Evolutionary conservation across 2,113 vertebrate species (phyloP).

Genomic region (Physeter macrocephalus): DNA sequence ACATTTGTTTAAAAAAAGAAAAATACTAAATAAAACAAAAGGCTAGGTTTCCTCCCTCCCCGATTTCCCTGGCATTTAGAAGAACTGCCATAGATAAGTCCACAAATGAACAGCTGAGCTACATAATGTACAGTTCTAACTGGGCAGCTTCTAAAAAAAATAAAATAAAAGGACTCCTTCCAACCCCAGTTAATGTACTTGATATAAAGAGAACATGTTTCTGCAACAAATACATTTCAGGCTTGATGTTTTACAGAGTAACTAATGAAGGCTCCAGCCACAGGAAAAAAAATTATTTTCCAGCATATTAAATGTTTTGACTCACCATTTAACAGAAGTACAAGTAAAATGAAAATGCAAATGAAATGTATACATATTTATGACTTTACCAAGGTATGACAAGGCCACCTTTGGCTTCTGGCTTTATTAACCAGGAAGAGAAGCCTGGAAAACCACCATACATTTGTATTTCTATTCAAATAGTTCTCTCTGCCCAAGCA

Average conservation of each 20-base stretch:
- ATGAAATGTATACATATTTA: constrained; percentile 46
- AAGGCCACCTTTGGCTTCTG: constrained; percentile 37
- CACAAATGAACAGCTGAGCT: constrained; percentile 16
- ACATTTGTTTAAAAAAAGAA: constrained; percentile 1
- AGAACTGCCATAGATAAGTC: constrained; percentile 21
- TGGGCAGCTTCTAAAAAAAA: background rate
- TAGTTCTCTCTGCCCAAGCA: background rate
- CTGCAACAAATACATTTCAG: constrained; percentile 37
- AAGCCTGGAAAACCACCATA: constrained; percentile 20
- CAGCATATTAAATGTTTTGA: constrained; percentile 41
- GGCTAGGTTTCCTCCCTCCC: background rate
- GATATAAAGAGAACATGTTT: constrained; percentile 45
- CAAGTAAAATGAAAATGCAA: constrained; percentile 55
- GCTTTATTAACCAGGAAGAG: constrained; percentile 59
- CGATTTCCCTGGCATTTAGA: background rate
- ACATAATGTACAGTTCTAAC: constrained; percentile 34
- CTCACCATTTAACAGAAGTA: constrained; percentile 44
- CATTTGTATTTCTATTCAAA: constrained; percentile 44
- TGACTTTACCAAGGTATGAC: constrained; percentile 16
- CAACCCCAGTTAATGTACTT: constrained; percentile 18
- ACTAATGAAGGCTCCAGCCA: background rate
- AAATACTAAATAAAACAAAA: constrained; percentile 1
- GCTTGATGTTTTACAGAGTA: constrained; percentile 33
- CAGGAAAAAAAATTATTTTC: background rate
- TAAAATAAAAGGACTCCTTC: constrained; percentile 21